phyloP scores from a whole-genome alignment of 2,888 invertebrate genomes.

The Cotesia congregata region DNA sequence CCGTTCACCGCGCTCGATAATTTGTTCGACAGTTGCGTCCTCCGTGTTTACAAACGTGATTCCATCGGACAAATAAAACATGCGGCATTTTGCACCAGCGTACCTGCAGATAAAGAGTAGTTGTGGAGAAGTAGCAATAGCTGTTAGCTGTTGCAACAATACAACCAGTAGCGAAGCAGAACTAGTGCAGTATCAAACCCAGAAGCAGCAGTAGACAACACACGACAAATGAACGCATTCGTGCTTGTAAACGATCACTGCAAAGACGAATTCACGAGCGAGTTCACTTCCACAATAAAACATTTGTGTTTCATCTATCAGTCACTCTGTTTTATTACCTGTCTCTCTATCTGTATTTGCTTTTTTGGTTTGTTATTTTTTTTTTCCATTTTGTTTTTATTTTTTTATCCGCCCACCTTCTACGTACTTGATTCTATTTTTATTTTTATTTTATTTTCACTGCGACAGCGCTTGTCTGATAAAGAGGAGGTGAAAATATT shows the following conservation, averaged over 20 bases:
- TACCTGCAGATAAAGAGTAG: background rate
- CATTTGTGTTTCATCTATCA: conserved; percentile 26
- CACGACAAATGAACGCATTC: conserved; percentile 37
- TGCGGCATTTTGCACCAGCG: background rate
- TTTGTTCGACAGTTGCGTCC: conserved; percentile 54
- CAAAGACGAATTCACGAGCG: conserved; percentile 31
- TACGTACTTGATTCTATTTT: background rate
- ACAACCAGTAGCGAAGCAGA: background rate
- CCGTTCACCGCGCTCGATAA: conserved; percentile 42
- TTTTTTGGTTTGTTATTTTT: background rate
- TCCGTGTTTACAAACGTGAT: conserved; percentile 54
- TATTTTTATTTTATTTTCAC: background rate
- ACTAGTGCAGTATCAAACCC: background rate
- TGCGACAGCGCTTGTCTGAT: background rate
- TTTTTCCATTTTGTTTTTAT: conserved; percentile 10
- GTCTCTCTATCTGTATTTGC: conserved; percentile 7
- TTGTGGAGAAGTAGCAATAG: background rate
- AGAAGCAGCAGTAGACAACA: conserved; percentile 14
- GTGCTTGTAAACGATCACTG: conserved; percentile 22
- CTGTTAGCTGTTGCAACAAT: background rate
- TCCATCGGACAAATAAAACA: conserved; percentile 42
- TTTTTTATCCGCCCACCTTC: too few relatives aligned
- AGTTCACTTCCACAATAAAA: conserved; percentile 26
- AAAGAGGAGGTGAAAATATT: conserved; percentile 20
- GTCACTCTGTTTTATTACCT: conserved; percentile 32